Percentiles rank a stretch among this genome's conserved stretches.
Conservation (phyloP, 2,888 invertebrate species). For the Drosophila mayaguana region DNA sequence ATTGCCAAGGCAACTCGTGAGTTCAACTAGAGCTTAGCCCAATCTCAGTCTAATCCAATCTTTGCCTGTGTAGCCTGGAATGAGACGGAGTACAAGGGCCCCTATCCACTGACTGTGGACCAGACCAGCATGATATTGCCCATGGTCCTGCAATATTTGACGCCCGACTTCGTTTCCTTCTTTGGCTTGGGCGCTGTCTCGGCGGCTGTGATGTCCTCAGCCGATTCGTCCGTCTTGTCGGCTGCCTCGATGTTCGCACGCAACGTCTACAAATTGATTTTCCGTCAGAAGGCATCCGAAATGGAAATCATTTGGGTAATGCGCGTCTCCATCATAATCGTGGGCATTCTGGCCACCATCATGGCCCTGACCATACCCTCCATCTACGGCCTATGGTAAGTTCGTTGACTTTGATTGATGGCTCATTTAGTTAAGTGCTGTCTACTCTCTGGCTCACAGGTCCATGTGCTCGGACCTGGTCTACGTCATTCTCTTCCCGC, state of each 20-base stretch:
- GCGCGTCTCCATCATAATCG: slow-evolving; percentile 95
- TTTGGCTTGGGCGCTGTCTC: slow-evolving; percentile 99
- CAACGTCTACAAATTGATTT: slow-evolving; percentile 98
- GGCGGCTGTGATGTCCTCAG: slow-evolving; percentile 99
- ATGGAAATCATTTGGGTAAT: slow-evolving; percentile 99
- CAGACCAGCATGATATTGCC: slow-evolving; percentile 98
- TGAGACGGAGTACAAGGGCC: slow-evolving; percentile 93
- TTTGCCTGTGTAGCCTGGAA: slow-evolving; percentile 93
- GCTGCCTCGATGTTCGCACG: slow-evolving; percentile 99
- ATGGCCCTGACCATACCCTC: slow-evolving; percentile 99
- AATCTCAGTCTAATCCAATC: background rate
- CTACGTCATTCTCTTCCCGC: slow-evolving; percentile 99
- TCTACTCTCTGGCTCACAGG: slow-evolving; percentile 85
- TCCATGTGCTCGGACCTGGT: slow-evolving; percentile 99
- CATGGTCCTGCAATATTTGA: slow-evolving; percentile 97
- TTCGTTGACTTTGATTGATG: slow-evolving; percentile 51
- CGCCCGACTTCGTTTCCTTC: slow-evolving; percentile 98
- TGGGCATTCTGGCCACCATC: slow-evolving; percentile 95
- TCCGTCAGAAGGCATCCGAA: slow-evolving; percentile 98
- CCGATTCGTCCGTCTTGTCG: slow-evolving; percentile 98
- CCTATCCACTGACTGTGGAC: slow-evolving; percentile 89
- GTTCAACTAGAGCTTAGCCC: slow-evolving; percentile 55
- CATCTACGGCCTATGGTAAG: slow-evolving; percentile 98
- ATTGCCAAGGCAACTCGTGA: slow-evolving; percentile 97
- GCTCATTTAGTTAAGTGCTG: slow-evolving; percentile 34